Conservation (phyloP, 2,888 invertebrate genomes). For the Poecilus cupreus region DNA sequence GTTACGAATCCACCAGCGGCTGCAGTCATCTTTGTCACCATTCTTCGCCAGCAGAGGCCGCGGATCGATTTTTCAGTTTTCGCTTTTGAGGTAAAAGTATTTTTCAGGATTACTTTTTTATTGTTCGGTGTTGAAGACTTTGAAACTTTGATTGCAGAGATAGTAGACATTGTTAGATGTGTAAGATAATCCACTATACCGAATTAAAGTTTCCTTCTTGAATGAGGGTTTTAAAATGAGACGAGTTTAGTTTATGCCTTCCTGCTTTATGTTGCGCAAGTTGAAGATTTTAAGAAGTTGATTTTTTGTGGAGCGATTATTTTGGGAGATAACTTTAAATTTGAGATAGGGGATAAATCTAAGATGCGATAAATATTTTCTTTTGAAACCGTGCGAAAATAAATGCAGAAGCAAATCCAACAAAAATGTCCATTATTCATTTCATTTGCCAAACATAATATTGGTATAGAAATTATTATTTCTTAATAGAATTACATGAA, state of each 20-base stretch:
- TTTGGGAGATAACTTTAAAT: constrained; percentile 16
- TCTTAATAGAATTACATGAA: no score
- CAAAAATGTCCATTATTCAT: no score
- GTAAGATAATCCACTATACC: constrained; percentile 54
- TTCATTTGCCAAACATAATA: no score
- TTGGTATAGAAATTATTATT: no score
- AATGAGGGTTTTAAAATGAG: constrained; percentile 30
- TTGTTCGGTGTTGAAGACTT: constrained; percentile 14
- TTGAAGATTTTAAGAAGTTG: not conserved
- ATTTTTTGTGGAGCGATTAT: constrained; percentile 10
- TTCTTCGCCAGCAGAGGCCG: not conserved
- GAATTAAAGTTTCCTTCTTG: constrained; percentile 58
- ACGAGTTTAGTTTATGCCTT: constrained; percentile 39
- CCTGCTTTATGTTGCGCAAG: constrained; percentile 39
- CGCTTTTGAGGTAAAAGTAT: constrained; percentile 37
- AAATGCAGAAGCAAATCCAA: no score
- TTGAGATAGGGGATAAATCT: constrained; percentile 1
- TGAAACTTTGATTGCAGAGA: constrained; percentile 29
- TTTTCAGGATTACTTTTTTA: constrained; percentile 34
- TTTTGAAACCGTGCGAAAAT: constrained; percentile 19
- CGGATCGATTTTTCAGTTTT: constrained; percentile 36
- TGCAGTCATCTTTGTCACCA: constrained; percentile 51
- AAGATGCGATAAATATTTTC: not conserved
- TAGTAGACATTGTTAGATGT: constrained; percentile 30
- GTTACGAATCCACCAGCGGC: constrained; percentile 44